Conservation (phyloP, 2,797 vertebrate genomes). For the Catostomus latipinnis region DNA sequence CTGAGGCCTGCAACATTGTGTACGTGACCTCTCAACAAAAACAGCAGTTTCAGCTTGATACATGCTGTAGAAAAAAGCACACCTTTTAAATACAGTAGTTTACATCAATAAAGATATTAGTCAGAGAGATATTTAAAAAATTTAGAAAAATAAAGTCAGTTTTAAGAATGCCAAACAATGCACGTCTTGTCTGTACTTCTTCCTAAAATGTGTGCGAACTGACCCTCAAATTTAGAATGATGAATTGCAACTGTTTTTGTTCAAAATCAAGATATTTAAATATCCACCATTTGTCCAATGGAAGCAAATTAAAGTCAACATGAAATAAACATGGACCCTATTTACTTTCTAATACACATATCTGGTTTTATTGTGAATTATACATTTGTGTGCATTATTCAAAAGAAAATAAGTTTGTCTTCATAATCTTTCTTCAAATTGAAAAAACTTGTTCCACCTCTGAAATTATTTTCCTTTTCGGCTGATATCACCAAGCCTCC, state of each 20-base stretch:
- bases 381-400: neutral
- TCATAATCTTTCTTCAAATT: neutral
- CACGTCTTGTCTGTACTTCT: conserved; percentile 50
- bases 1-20: conserved; percentile 53
- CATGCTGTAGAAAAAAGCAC: conserved; percentile 83
- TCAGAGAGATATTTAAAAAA: conserved; percentile 76
- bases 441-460: neutral
- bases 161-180: conserved; percentile 74
- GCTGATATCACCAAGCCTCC: neutral
- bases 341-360: neutral
- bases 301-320: conserved; percentile 23
- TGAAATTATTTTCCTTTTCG: neutral
- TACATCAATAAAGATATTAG: conserved; percentile 78
- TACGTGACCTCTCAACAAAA: conserved; percentile 56
- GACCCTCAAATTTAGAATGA: neutral
- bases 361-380: neutral
- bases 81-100: conserved; percentile 82
- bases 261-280: neutral
- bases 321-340: conserved; percentile 1
- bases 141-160: conserved; percentile 80
- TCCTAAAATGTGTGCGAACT: conserved; percentile 15
- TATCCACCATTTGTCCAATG: neutral
- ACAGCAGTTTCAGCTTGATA: conserved; percentile 77
- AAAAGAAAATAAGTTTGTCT: neutral
- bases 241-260: neutral